phyloP scores from a whole-genome alignment of 2,113 vertebrate species.

The Hippocampus comes region DNA sequence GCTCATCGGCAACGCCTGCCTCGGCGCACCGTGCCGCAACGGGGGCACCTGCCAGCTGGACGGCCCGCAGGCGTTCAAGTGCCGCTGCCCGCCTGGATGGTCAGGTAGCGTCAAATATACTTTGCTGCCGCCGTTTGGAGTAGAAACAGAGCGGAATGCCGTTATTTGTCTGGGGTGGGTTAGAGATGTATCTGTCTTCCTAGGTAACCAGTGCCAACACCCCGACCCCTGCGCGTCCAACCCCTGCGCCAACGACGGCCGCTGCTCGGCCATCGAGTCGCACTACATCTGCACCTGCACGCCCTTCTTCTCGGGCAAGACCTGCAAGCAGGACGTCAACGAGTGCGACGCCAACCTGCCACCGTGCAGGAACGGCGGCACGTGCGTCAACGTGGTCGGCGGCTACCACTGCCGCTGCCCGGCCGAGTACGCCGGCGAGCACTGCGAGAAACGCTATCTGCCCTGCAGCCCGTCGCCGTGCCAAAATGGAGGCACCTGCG shows the following conservation, averaged over 20 bases:
- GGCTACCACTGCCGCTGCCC: slow-evolving; percentile 84
- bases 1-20: slow-evolving; percentile 75
- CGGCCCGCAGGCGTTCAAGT: slow-evolving; percentile 78
- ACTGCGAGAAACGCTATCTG: slow-evolving; percentile 86
- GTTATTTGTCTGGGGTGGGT: background rate
- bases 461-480: slow-evolving; percentile 95
- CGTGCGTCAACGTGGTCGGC: slow-evolving; percentile 85
- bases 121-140: background rate
- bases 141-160: background rate
- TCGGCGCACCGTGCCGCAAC: slow-evolving; percentile 83
- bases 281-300: slow-evolving; percentile 83
- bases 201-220: slow-evolving; percentile 88
- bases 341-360: slow-evolving; percentile 74
- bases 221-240: slow-evolving; percentile 92
- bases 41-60: slow-evolving; percentile 89
- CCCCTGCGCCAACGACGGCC: slow-evolving; percentile 88
- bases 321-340: slow-evolving; percentile 88
- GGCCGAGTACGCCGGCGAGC: slow-evolving; percentile 76
- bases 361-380: slow-evolving; percentile 80
- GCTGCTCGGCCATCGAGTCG: slow-evolving; percentile 81
- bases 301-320: slow-evolving; percentile 81
- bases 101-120: slow-evolving; percentile 76
- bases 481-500: slow-evolving; percentile 91
- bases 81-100: slow-evolving; percentile 89
- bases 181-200: background rate